Base-by-base conservation (phyloP, 2,797 vertebrate genomes). In the Scomberomorus guttatus region DNA sequence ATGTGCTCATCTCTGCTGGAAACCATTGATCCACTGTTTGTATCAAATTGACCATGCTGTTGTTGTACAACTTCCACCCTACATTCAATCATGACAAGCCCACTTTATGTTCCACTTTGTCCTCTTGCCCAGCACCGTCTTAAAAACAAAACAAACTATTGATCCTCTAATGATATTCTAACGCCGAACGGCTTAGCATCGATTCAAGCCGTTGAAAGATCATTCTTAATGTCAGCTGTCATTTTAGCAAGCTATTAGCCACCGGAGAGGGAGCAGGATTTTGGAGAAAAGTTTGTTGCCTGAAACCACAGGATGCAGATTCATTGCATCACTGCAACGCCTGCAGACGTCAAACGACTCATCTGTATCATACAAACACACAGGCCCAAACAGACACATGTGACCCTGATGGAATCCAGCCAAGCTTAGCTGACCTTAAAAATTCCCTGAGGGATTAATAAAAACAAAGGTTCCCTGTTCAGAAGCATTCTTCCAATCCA, bases 1-100 rank as follows among this genome's bases (percentile, higher is more conserved):
- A 94, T 94, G 84, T 74, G 83, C 80, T 90, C 84, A 92, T 92
- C 92, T 86, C 90, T 90, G 89, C 81, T 91, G 92, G 93, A 95
- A 94, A 90, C 44, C 89, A 95, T 95, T 89, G 94, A 96, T 94
- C 83, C 61, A 78, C 70, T 85, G 82, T 82, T 90, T 89, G 75
- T 86, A 85, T 91, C 84, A 90, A 87, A 90, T 84, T 84, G 86
- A 84, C 86, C 77, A 75, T 80, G 85, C 72, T 88, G 82, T 78
- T 86, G 85, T 86, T 80, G 82, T 86, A 83, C 77, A 82, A 75
- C 79, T 27, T 51, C 68, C 69, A 80, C 70, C 83, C 64, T 54
- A 78, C 80, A 80, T 89, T 87, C 72, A 80, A 54, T 80, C 66
- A 75, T 67, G 54, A 90, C 70, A 79, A 84, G 66, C 29, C 58